phyloP scores from a whole-genome alignment of 2,113 vertebrate species.

The Platysternon megacephalum region DNA sequence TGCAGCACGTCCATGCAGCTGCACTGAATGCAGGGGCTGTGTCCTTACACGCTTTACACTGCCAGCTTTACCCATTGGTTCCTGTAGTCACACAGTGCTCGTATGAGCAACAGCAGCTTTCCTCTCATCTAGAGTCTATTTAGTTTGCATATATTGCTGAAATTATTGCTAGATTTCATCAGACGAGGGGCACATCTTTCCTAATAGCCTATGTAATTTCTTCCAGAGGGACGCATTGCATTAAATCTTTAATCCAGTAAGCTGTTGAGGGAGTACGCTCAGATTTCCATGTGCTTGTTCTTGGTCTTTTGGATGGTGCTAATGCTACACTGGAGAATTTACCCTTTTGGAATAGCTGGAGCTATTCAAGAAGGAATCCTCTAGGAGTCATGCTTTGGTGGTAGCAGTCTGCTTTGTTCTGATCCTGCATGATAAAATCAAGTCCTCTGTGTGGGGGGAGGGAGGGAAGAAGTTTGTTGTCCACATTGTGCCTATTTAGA shows the following conservation, averaged over 20 bases:
- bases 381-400: not conserved
- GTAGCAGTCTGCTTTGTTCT: not conserved
- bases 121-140: not conserved
- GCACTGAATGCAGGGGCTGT: rapidly evolving
- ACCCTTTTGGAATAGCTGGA: rapidly evolving
- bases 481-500: not conserved
- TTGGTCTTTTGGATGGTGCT: not conserved
- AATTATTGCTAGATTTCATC: slow-evolving; percentile 26
- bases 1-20: not conserved
- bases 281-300: not conserved
- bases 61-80: slow-evolving; percentile 1
- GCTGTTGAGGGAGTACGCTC: slow-evolving; percentile 10
- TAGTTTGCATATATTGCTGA: not conserved
- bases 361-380: not conserved
- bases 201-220: slow-evolving; percentile 48
- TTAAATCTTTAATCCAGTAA: slow-evolving; percentile 46
- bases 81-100: slow-evolving; percentile 1
- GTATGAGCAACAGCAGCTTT: not conserved
- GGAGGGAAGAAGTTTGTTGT: not conserved
- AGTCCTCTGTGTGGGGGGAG: rapidly evolving
- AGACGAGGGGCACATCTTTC: not conserved
- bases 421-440: not conserved
- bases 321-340: not conserved
- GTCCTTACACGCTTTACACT: not conserved
- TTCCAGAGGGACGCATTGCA: slow-evolving; percentile 24